Conservation (phyloP, 2,797 vertebrate species). For the Thunnus albacares region DNA sequence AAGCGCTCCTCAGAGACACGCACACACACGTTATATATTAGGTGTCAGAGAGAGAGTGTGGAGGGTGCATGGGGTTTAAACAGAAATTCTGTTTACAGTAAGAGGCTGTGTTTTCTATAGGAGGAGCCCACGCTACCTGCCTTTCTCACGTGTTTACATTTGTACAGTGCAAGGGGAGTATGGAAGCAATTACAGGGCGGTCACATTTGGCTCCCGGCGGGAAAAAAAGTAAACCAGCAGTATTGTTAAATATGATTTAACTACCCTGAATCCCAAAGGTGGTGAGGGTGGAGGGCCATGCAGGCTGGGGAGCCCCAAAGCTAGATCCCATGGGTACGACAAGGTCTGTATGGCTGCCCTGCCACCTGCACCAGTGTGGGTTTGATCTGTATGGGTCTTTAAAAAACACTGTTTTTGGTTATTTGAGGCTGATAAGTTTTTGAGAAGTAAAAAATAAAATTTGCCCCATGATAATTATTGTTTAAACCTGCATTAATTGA, state of each 20-base stretch:
- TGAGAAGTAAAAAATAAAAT: not conserved
- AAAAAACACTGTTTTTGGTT: slow-evolving; percentile 1
- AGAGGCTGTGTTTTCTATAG: slow-evolving; percentile 58
- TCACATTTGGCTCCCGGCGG: slow-evolving; percentile 42
- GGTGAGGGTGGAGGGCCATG: slow-evolving; percentile 27
- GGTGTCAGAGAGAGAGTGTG: slow-evolving; percentile 23
- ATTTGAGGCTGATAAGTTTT: not conserved
- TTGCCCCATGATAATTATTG: not conserved
- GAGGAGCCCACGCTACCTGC: slow-evolving; percentile 41
- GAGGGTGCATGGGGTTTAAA: slow-evolving; percentile 39
- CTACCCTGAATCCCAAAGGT: slow-evolving; percentile 14
- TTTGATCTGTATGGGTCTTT: not conserved
- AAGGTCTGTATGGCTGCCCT: not conserved
- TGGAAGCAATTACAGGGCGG: slow-evolving; percentile 62
- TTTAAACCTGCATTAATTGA: no score
- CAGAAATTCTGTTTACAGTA: slow-evolving; percentile 61
- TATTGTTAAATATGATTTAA: slow-evolving; percentile 64
- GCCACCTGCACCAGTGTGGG: slow-evolving; percentile 6
- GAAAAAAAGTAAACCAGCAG: slow-evolving; percentile 59
- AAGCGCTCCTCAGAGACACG: slow-evolving; percentile 33
- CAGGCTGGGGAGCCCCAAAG: slow-evolving; percentile 18
- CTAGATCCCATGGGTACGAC: slow-evolving; percentile 7
- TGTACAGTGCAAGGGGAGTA: slow-evolving; percentile 13
- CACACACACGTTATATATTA: slow-evolving; percentile 24
- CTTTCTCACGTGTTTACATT: slow-evolving; percentile 52